phyloP scores from a whole-genome alignment of 1,140 invertebrate species.

The Temnothorax curvispinosus region DNA sequence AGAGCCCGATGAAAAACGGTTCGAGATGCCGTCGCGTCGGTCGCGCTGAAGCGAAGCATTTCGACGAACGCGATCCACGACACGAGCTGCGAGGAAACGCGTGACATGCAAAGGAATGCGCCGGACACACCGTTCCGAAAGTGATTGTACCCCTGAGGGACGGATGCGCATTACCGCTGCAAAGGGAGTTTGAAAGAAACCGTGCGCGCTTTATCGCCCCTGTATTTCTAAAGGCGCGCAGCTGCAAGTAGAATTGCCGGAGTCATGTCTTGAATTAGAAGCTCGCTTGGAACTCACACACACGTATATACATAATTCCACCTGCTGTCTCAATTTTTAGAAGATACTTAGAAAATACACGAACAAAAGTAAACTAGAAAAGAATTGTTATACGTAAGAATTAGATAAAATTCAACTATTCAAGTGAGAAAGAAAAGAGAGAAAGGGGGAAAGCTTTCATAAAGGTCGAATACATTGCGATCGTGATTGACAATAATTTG shows the following conservation, averaged over 20 bases:
- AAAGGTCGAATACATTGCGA: background rate
- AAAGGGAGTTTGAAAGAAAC: constrained; percentile 33
- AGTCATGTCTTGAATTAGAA: constrained; percentile 38
- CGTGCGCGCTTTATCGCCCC: background rate
- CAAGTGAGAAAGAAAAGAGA: background rate
- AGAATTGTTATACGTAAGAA: background rate
- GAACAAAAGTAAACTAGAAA: background rate
- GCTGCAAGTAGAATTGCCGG: constrained; percentile 6
- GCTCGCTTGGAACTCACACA: constrained; percentile 6
- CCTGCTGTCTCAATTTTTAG: background rate
- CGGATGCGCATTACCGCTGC: constrained; percentile 2
- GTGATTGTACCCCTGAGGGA: constrained; percentile 26
- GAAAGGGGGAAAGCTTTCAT: background rate
- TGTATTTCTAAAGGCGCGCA: constrained; percentile 19
- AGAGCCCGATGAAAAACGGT: constrained; percentile 41
- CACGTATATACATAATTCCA: background rate
- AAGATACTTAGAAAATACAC: background rate
- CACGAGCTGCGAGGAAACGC: background rate
- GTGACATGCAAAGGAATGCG: constrained; percentile 22
- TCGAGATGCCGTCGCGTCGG: constrained; percentile 1
- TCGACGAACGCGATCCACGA: constrained; percentile 10
- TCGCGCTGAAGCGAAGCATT: constrained; percentile 20
- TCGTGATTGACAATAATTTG: constrained; percentile 51
- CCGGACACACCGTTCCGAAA: constrained; percentile 31
- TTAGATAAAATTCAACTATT: too few relatives aligned